phyloP scores from a whole-genome alignment of 2,797 vertebrate genomes.

The Megalops cyprinoides region DNA sequence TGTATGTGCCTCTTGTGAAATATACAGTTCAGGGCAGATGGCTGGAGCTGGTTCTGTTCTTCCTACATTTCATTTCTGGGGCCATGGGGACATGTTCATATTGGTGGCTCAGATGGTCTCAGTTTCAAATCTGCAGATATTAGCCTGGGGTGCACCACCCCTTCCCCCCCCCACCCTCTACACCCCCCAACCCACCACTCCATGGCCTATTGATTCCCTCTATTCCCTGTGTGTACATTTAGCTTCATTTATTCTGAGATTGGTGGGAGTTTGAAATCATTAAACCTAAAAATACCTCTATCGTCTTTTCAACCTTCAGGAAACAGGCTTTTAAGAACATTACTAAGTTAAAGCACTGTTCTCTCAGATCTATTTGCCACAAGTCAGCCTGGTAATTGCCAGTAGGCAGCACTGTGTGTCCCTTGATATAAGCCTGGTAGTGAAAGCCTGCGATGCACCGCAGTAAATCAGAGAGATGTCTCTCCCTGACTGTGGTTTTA shows the following conservation, averaged over 20 bases:
- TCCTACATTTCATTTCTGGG: neutral
- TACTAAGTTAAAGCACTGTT: neutral
- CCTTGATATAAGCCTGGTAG: neutral
- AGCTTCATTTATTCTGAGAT: neutral
- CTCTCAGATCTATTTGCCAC: neutral
- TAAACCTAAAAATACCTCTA: neutral
- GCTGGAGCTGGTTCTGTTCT: neutral
- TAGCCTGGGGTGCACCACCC: neutral
- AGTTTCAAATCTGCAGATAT: neutral
- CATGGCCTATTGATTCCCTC: neutral
- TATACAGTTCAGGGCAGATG: neutral
- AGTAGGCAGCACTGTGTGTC: neutral
- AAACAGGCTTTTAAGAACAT: neutral
- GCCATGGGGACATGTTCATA: neutral
- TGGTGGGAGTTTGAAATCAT: constrained; percentile 4
- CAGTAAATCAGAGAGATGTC: neutral
- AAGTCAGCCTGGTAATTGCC: neutral
- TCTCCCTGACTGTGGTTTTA: neutral
- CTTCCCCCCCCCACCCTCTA: no score
- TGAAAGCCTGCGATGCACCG: neutral
- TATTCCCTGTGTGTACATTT: neutral
- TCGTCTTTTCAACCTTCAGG: neutral
- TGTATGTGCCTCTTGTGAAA: neutral
- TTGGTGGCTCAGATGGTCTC: neutral
- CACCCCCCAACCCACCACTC: neutral